Conservation (phyloP, 2,797 vertebrate species). For the Rhyacichthys aspro region DNA sequence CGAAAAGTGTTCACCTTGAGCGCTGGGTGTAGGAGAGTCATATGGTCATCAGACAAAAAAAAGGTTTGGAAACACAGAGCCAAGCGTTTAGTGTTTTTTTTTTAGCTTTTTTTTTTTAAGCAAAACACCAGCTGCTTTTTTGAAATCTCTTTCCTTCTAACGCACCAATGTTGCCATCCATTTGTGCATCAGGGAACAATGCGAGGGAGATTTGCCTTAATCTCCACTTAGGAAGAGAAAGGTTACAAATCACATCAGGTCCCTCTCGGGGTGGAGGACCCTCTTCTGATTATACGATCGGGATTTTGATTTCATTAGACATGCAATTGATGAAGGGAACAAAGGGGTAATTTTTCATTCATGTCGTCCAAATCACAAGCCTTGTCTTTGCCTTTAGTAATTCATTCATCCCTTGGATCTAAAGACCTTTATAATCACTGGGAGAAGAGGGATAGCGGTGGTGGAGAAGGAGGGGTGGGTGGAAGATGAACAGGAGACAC, state of each 20-base stretch:
- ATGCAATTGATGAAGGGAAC: constrained; percentile 88
- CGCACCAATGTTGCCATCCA: constrained; percentile 25
- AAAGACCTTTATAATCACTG: constrained; percentile 84
- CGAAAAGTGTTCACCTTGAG: constrained; percentile 74
- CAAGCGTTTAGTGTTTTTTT: too few relatives aligned
- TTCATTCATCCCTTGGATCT: constrained; percentile 82
- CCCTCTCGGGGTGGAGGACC: constrained; percentile 80
- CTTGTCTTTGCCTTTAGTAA: constrained; percentile 84
- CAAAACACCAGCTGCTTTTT: constrained; percentile 28
- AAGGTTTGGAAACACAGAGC: constrained; percentile 49
- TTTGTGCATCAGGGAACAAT: constrained; percentile 70
- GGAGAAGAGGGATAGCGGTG: constrained; percentile 69
- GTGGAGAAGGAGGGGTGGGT: constrained; percentile 57
- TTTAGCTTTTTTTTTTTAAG: constrained; percentile 43
- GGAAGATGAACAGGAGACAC: constrained; percentile 47
- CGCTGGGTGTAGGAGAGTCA: constrained; percentile 46
- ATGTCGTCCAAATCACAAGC: constrained; percentile 80
- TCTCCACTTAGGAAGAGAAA: constrained; percentile 82
- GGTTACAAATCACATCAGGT: constrained; percentile 84
- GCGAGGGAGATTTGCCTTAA: constrained; percentile 77
- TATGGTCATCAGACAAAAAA: constrained; percentile 30
- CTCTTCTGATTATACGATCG: constrained; percentile 85
- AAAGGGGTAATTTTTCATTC: constrained; percentile 89
- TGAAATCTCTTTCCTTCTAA: neutral
- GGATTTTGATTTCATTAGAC: constrained; percentile 90